A percentile compares a stretch with the other conserved stretches of the same genome.
Conservation (phyloP, 2,797 vertebrate species). For the Gobio occitaniae region DNA sequence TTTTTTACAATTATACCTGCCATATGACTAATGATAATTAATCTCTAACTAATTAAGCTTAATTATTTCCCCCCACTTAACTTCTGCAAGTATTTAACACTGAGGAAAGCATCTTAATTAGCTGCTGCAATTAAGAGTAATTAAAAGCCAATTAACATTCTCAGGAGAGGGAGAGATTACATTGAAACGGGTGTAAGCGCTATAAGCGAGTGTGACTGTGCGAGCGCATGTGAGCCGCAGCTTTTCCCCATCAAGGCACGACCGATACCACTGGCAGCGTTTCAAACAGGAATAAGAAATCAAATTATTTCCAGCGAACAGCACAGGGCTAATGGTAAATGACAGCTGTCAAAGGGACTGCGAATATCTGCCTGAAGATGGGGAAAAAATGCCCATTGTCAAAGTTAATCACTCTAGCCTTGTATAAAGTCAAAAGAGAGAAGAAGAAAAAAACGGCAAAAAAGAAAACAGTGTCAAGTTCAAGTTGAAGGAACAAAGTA, state of each 20-base stretch:
- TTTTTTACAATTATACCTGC: constrained; percentile 80
- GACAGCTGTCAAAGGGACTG: constrained; percentile 77
- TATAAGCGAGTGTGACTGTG: constrained; percentile 7
- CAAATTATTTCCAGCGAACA: constrained; percentile 68
- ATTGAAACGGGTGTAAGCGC: constrained; percentile 45
- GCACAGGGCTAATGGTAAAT: constrained; percentile 73
- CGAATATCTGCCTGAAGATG: constrained; percentile 70
- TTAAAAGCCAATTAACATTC: constrained; percentile 79
- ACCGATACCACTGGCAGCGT: constrained; percentile 42
- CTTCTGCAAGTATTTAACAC: constrained; percentile 76
- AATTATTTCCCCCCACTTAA: constrained; percentile 68
- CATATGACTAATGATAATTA: constrained; percentile 77
- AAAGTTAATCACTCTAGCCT: constrained; percentile 75
- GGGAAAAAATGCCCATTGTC: constrained; percentile 73
- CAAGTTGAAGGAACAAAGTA: constrained; percentile 75
- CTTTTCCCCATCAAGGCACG: constrained; percentile 45
- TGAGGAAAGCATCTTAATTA: constrained; percentile 77
- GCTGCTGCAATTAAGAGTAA: constrained; percentile 77
- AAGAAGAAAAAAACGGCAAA: neutral
- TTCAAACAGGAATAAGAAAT: constrained; percentile 65
- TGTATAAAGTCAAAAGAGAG: constrained; percentile 68
- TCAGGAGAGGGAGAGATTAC: constrained; percentile 66
- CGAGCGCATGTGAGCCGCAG: neutral
- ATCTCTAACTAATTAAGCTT: constrained; percentile 78
- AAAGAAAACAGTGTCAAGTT: constrained; percentile 75